Conservation (phyloP, 2,113 vertebrate species). For the Ptilorrhoa leucosticta region DNA sequence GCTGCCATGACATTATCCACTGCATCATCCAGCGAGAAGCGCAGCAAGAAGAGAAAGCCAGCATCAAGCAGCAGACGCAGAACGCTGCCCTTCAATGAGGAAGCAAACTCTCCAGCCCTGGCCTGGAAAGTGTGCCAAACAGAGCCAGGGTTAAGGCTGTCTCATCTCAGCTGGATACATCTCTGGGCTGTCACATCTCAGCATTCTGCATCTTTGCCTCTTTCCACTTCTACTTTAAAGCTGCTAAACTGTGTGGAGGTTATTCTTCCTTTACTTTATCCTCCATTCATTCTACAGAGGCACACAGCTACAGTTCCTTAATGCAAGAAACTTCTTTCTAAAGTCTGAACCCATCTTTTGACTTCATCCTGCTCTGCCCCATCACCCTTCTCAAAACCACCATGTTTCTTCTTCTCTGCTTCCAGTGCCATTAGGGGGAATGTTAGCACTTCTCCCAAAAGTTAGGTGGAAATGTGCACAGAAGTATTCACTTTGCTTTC, state of each 20-base stretch:
- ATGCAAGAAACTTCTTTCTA: background rate
- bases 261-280: background rate
- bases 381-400: background rate
- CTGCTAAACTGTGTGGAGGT: background rate
- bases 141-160: background rate
- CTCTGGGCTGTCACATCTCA: background rate
- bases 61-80: conserved; percentile 86
- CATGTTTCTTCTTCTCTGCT: background rate
- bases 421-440: background rate
- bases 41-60: conserved; percentile 91
- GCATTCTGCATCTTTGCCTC: background rate
- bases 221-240: background rate
- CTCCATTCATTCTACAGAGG: background rate
- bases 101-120: conserved; percentile 78
- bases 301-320: background rate
- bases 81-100: conserved; percentile 79
- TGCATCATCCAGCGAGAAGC: conserved; percentile 88
- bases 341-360: background rate
- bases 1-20: conserved; percentile 87
- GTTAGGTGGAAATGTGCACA: background rate
- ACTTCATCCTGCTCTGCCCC: background rate
- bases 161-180: background rate
- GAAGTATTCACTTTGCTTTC: background rate
- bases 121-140: conserved; percentile 70
- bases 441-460: background rate